A percentile compares a stretch with the other conserved stretches of the same genome.
Conservation (phyloP, 2,888 invertebrate genomes). For the Lycaena phlaeas region DNA sequence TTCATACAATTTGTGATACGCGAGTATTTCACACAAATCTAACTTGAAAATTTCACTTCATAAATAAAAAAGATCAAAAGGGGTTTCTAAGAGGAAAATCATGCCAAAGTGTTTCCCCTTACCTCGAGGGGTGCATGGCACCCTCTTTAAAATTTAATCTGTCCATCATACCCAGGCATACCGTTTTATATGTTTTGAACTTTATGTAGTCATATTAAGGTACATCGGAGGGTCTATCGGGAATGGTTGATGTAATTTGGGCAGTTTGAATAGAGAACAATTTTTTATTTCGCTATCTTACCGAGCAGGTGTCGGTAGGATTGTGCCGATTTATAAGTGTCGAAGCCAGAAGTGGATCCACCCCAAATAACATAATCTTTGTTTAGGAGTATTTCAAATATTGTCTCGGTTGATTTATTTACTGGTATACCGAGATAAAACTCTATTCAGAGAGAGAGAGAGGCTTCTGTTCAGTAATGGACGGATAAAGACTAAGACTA, state of each 20-base stretch:
- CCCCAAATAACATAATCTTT: background rate
- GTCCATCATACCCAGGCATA: background rate
- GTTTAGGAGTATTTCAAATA: too few species aligned
- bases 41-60: conserved; percentile 6
- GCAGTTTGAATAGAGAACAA: conserved; percentile 11
- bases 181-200: background rate
- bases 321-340: conserved; percentile 47
- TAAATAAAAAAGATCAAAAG: conserved; percentile 8
- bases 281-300: conserved; percentile 19
- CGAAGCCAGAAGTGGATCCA: conserved; percentile 34
- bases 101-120: conserved; percentile 18
- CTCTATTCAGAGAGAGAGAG: too few species aligned
- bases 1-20: too few species aligned
- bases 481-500: too few species aligned
- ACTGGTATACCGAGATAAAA: too few species aligned
- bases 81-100: conserved; percentile 17
- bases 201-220: conserved; percentile 11
- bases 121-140: conserved; percentile 12
- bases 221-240: background rate
- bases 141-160: conserved; percentile 17
- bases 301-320: conserved; percentile 37
- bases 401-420: too few species aligned
- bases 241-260: conserved; percentile 12
- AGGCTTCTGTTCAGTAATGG: too few species aligned
- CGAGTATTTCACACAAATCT: conserved; percentile 2